These are phyloP conservation scores for Psittacula echo DNA, from an alignment of 2,797 vertebrate genomes.

Conservation along the genomic window DNA sequence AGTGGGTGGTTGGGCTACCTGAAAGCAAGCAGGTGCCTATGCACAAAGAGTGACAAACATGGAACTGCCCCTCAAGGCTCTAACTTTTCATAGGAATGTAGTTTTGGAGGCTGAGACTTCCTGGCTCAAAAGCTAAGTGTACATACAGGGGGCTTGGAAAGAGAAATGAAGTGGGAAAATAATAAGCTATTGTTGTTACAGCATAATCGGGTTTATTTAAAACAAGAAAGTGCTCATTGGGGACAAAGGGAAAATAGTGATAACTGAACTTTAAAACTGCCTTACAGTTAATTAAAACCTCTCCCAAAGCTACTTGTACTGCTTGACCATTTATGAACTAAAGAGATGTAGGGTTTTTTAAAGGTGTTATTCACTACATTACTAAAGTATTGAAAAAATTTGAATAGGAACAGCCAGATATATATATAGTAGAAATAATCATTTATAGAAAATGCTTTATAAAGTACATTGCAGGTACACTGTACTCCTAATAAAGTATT, in stretches of 20 bases:
- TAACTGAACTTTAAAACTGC: constrained; percentile 26
- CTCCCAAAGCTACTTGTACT: constrained; percentile 69
- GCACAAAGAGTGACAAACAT: background rate
- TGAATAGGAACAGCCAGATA: constrained; percentile 44
- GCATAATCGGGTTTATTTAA: background rate
- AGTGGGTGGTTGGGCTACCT: background rate
- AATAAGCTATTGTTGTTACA: background rate
- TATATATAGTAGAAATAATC: constrained; percentile 51
- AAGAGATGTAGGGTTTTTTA: constrained; percentile 77
- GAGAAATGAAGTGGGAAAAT: background rate
- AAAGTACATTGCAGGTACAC: constrained; percentile 78
- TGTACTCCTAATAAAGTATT: constrained; percentile 76
- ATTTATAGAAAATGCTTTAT: constrained; percentile 68
- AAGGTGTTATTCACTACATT: constrained; percentile 66
- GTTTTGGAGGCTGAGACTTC: background rate
- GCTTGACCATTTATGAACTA: constrained; percentile 77
- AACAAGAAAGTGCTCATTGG: background rate
- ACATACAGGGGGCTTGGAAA: background rate
- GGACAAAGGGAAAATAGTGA: background rate
- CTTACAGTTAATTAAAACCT: constrained; percentile 35
- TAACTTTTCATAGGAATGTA: background rate
- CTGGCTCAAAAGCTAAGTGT: background rate
- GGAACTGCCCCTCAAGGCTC: rapidly evolving
- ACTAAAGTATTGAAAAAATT: constrained; percentile 61
- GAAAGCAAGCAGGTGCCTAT: background rate